Evolutionary conservation across 2,113 vertebrate genomes (phyloP).

Genomic region (Myrmecophaga tridactyla): DNA sequence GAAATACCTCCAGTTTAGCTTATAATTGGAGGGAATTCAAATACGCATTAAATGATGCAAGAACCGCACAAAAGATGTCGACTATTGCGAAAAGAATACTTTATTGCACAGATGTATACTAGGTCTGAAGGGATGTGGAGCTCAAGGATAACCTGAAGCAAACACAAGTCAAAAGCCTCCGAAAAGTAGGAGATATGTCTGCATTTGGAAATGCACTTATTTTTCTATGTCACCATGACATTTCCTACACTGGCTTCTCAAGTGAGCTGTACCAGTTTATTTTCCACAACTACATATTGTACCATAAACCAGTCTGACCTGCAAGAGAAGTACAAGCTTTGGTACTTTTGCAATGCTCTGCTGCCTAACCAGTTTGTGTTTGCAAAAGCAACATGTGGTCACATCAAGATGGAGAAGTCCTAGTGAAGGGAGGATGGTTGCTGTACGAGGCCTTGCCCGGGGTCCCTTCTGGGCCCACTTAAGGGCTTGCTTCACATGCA

Average conservation of each 20-base stretch:
- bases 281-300: conserved; percentile 44
- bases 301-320: conserved; percentile 71
- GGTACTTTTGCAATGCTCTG: conserved; percentile 60
- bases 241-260: conserved; percentile 15
- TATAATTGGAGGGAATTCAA: conserved; percentile 27
- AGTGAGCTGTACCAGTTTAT: conserved; percentile 28
- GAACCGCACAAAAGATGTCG: not conserved
- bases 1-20: not conserved
- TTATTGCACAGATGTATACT: not conserved
- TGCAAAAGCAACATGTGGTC: conserved; percentile 24
- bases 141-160: not conserved
- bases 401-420: conserved; percentile 18
- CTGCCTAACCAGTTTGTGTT: conserved; percentile 70
- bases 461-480: not conserved
- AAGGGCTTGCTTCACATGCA: conserved; percentile 10
- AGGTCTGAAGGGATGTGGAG: not conserved
- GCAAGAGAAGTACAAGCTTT: conserved; percentile 58
- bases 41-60: not conserved
- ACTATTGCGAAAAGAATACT: conserved; percentile 14
- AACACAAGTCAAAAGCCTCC: not conserved
- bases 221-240: not conserved
- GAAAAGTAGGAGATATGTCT: not conserved
- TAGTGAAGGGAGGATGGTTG: not conserved
- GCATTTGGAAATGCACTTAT: conserved; percentile 3
- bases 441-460: not conserved